Evolutionary conservation across 2,888 invertebrate species (phyloP).

Genomic region (Thera obeliscata): DNA sequence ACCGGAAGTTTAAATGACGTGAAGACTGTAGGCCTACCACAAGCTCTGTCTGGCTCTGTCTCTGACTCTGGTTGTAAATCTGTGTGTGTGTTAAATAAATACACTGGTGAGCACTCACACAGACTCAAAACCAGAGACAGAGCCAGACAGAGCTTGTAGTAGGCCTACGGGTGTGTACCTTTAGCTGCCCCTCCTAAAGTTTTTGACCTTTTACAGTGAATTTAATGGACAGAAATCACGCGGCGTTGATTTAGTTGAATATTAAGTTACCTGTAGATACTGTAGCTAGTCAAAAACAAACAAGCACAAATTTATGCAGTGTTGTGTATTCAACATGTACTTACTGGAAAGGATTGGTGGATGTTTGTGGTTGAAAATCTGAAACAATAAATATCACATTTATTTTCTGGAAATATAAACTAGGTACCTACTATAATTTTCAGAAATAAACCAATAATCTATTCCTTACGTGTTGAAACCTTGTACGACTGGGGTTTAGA

Average conservation of each 20-base stretch:
- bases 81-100: no score
- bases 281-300: constrained; percentile 10
- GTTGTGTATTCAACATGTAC: constrained; percentile 7
- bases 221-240: constrained; percentile 37
- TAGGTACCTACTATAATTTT: no score
- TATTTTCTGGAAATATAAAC: background rate
- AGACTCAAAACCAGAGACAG: no score
- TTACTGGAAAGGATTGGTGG: constrained; percentile 34
- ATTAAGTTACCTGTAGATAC: constrained; percentile 5
- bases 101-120: no score
- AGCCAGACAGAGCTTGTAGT: no score
- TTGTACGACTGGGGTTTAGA: no score
- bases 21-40: background rate
- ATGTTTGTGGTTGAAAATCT: constrained; percentile 25
- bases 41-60: no score
- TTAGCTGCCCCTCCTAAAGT: constrained; percentile 30
- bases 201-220: constrained; percentile 35
- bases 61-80: no score
- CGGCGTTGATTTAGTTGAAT: constrained; percentile 25
- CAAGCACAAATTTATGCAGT: background rate
- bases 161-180: constrained; percentile 3
- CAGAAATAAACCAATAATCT: no score
- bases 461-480: no score
- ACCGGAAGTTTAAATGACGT: constrained; percentile 1
- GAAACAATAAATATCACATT: constrained; percentile 29